Evolutionary conservation across 2,797 vertebrate genomes (phyloP).

Genomic region (Anguilla anguilla): DNA sequence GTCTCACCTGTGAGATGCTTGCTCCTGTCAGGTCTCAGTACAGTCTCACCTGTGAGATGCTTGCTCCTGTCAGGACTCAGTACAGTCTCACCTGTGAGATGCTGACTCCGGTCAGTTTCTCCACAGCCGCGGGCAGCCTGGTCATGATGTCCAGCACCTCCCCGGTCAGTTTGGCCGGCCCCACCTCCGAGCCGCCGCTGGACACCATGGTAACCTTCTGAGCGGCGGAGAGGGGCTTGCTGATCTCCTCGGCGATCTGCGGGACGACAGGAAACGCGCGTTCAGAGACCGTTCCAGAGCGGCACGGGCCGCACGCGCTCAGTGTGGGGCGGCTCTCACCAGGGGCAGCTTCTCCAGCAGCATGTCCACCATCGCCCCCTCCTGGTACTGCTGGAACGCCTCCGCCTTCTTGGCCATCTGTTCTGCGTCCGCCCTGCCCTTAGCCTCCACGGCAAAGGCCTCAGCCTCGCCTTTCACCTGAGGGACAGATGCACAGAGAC

Average conservation of each 20-base stretch:
- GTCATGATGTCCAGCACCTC: conserved; percentile 88
- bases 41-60: background rate
- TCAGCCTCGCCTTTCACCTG: conserved; percentile 86
- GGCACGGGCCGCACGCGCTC: conserved; percentile 69
- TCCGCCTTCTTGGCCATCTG: conserved; percentile 91
- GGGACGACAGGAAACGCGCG: conserved; percentile 17
- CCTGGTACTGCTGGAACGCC: conserved; percentile 85
- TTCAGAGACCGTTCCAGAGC: background rate
- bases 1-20: no score
- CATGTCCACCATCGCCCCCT: conserved; percentile 91
- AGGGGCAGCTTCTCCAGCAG: conserved; percentile 86
- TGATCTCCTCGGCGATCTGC: conserved; percentile 89
- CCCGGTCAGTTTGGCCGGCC: conserved; percentile 81
- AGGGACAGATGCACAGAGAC: background rate
- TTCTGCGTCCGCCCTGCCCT: conserved; percentile 83
- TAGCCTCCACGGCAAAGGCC: conserved; percentile 83
- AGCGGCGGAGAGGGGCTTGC: conserved; percentile 47
- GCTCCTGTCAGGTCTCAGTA: background rate
- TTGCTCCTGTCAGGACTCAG: conserved; percentile 65
- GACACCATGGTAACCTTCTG: conserved; percentile 88
- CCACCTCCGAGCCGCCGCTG: conserved; percentile 79
- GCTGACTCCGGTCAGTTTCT: conserved; percentile 83
- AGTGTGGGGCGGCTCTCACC: conserved; percentile 62
- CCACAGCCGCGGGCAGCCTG: conserved; percentile 77
- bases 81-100: conserved; percentile 82